Evolutionary conservation across 2,113 vertebrate species (phyloP).

Genomic region (Pseudopodoces humilis): DNA sequence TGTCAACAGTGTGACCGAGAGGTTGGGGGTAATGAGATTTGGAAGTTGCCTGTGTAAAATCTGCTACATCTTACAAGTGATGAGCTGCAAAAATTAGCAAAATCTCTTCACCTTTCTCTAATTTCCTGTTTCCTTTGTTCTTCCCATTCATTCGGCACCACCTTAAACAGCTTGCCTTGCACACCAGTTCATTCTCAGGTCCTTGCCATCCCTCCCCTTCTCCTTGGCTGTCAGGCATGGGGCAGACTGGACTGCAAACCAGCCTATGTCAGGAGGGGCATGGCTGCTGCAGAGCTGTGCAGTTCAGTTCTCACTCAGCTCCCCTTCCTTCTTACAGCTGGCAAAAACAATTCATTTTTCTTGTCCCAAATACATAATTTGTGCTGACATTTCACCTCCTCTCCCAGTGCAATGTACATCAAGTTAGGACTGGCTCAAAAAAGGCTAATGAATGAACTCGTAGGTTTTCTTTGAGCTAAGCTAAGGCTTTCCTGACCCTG

Average conservation of each 20-base stretch:
- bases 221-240: background rate
- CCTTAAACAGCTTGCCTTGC: background rate
- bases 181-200: background rate
- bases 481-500: background rate
- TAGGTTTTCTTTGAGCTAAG: background rate
- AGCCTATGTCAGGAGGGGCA: background rate
- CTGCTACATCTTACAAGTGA: accelerated
- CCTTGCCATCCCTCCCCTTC: background rate
- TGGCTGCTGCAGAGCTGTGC: background rate
- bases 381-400: background rate
- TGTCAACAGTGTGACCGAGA: background rate
- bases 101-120: background rate
- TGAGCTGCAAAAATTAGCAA: background rate
- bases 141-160: background rate
- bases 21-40: background rate
- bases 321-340: background rate
- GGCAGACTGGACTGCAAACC: background rate
- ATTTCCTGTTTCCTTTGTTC: background rate
- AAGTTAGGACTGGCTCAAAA: background rate
- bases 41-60: background rate
- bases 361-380: background rate
- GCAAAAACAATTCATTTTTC: background rate
- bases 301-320: background rate
- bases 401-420: background rate
- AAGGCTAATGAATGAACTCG: background rate